Evolutionary conservation across 2,797 vertebrate genomes (phyloP), one percentile per base, ranked within the genome.

Genomic region (Lateolabrax maculatus): DNA sequence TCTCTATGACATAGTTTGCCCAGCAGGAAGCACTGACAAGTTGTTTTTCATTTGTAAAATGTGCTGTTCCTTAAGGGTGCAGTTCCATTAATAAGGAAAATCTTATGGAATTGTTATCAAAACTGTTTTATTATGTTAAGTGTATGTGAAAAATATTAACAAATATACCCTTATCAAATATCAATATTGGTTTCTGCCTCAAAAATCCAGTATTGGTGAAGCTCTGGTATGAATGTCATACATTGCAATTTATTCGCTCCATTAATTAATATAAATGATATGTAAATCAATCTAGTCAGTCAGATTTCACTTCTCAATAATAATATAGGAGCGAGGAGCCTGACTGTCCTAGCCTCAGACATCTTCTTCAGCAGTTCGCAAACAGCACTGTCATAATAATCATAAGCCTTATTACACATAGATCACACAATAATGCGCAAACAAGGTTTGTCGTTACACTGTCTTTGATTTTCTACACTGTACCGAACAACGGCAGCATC

Each of bases 261-360:
- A 15, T 81, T 66, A 57, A 65, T 57, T 72, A 46, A 62, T 43
- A 52, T 64, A 61, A 34, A 75, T 61, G 11, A 62, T 72, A 8
- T 68, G 66, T 41, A 61, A 65, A 56, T 71, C 36, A 34, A 41
- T 67, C 21, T 11, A 62, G 43, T 57, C 15, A 37, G 9, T 21
- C 19, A 29, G 15, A 34, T 25, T 62, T 41, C 27, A 19, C 25
- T 12, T 43, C 3, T 15, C 19, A 71, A n/a, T 18, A 70, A 44
- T 18, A 52, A 44, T 43, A 62, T 37, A 48, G 39, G 44, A 43
- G 18, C 34, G 57, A 51, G 36, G 66, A 12, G 25, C 18, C 49
- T 41, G 18, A 41, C 8, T 69, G 18, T 55, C 36, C 37, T 34
- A 34, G 34, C 23, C n/a, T 53, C 53, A 46, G 36, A 53, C 52